Conservation (phyloP, 1,140 invertebrate species). For the Euschistus heros region DNA sequence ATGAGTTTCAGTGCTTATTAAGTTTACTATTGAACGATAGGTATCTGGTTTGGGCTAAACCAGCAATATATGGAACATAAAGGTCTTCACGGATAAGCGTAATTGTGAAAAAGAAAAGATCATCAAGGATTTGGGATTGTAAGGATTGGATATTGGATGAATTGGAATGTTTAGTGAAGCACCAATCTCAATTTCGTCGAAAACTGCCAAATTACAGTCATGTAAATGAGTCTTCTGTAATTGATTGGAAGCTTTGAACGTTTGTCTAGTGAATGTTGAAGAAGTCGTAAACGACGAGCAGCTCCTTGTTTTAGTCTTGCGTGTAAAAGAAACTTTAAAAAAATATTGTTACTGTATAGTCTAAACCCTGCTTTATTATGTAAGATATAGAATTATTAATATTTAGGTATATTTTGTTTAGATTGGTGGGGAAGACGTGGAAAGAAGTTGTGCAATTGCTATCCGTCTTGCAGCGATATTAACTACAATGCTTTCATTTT, state of each 20-base stretch:
- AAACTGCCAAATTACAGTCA: too few species aligned
- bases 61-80: too few species aligned
- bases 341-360: background rate
- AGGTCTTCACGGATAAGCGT: too few species aligned
- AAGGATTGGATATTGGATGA: too few species aligned
- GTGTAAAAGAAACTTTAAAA: background rate
- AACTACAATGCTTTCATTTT: background rate
- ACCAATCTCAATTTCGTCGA: too few species aligned
- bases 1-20: background rate
- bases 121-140: too few species aligned
- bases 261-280: too few species aligned
- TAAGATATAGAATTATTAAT: background rate
- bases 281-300: too few species aligned
- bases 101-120: too few species aligned
- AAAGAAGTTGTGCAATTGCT: background rate
- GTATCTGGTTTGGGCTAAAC: background rate
- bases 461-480: background rate
- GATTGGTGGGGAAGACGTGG: background rate
- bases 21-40: background rate
- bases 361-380: background rate
- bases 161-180: background rate
- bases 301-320: too few species aligned
- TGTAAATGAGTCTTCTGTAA: too few species aligned
- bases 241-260: too few species aligned
- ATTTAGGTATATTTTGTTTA: background rate